These are phyloP conservation scores for Ptychodera flava DNA, from an alignment of 35 echinoderm and acorn worm species.

Conservation along the genomic window DNA sequence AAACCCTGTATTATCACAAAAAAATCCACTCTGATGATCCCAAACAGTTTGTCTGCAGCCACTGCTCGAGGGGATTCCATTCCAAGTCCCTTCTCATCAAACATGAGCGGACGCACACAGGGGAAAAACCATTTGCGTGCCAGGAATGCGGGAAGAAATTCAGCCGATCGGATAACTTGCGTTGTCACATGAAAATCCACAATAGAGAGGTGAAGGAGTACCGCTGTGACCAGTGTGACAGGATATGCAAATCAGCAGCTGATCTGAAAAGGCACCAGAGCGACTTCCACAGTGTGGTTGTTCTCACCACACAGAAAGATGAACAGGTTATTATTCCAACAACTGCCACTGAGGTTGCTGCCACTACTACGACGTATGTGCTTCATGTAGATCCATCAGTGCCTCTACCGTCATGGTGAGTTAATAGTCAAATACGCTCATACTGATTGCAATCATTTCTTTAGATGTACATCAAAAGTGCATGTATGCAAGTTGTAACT, in stretches of 20 bases:
- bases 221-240: background rate
- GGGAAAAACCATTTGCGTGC: slow-evolving; percentile 63
- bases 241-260: background rate
- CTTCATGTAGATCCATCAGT: background rate
- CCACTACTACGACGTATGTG: background rate
- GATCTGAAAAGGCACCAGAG: background rate
- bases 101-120: slow-evolving; percentile 48
- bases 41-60: slow-evolving; percentile 25
- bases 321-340: background rate
- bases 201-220: slow-evolving; percentile 3
- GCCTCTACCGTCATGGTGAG: background rate
- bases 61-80: slow-evolving; percentile 37
- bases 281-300: background rate
- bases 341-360: background rate
- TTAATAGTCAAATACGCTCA: background rate
- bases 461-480: background rate
- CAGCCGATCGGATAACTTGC: slow-evolving; percentile 24
- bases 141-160: slow-evolving; percentile 58
- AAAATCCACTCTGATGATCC: slow-evolving; percentile 20
- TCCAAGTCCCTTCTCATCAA: slow-evolving; percentile 18
- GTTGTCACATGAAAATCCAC: slow-evolving; percentile 47
- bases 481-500: background rate
- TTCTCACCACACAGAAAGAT: background rate
- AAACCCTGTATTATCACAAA: slow-evolving; percentile 23
- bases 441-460: background rate